A percentile compares a stretch with the other conserved stretches of the same genome.
Conservation (phyloP, 2,113 vertebrate species). For the Toxotes jaculatrix region DNA sequence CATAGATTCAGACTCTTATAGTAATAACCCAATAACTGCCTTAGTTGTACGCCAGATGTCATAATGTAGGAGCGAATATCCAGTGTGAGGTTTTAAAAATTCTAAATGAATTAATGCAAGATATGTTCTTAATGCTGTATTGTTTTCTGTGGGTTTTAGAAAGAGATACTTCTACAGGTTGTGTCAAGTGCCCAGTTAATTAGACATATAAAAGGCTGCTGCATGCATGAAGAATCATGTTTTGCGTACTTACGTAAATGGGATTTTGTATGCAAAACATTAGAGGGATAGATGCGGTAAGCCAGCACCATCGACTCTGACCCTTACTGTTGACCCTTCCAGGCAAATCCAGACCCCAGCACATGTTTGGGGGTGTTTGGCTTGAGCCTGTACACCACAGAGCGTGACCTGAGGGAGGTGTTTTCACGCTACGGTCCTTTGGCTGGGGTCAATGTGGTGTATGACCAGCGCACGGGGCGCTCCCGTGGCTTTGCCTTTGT, state of each 20-base stretch:
- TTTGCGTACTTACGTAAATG: neutral
- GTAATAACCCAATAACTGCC: neutral
- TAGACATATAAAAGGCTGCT: neutral
- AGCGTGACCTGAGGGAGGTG: conserved; percentile 93
- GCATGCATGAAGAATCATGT: neutral
- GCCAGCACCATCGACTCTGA: neutral
- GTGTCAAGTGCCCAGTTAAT: neutral
- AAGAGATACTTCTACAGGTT: neutral
- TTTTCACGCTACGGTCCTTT: conserved; percentile 94
- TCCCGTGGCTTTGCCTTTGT: conserved; percentile 96
- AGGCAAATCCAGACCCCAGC: conserved; percentile 96
- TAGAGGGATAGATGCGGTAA: neutral
- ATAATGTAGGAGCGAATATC: neutral
- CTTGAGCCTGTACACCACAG: conserved; percentile 95
- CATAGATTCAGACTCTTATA: neutral
- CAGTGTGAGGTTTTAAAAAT: neutral
- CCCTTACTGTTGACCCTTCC: conserved; percentile 46
- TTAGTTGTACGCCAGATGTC: neutral
- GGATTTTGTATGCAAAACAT: neutral
- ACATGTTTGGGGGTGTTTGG: conserved; percentile 95
- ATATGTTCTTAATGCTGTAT: neutral
- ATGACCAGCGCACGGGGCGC: conserved; percentile 93
- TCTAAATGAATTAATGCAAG: neutral
- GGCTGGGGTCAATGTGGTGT: conserved; percentile 94
- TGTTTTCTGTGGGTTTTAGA: neutral